Evolutionary conservation across 2,888 invertebrate genomes (phyloP), one percentile per base, ranked within the genome.

Genomic region (Cheilosia impressa): DNA sequence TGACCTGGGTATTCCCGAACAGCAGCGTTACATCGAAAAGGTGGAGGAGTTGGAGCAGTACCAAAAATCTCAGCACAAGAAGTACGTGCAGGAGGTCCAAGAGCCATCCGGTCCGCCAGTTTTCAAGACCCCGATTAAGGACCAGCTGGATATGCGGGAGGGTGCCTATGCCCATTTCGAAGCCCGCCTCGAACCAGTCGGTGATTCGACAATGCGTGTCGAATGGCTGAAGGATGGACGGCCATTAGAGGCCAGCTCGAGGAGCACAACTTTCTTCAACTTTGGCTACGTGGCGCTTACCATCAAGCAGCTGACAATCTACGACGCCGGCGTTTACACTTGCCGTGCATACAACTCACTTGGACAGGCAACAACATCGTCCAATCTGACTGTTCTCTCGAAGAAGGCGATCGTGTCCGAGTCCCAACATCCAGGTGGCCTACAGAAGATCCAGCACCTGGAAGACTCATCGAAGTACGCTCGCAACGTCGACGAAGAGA

Each of bases 101-200:
- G 97, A 97, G 92, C 95, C 96, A 89, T 94, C 95, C 52, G 94
- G 95, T 88, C 95, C 95, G 89, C 98, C 98, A 79, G 96, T 96
- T 93, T 98, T 98, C 92, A 97, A 97, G 92, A 96, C 96, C 38
- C 97, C 97, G 53, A 96, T 98, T 87, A 96, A 96, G 92, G 97
- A 97, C 93, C 97, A 97, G 93, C 93, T 95, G 68, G 96, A 96
- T 90, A 94, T 97, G 90, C 95, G 96, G 90, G 98, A 98, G 93
- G 97, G 98, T 88, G 98, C 97, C 88, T 98, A 97, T 90, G 98
- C 98, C 88, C 98, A 98, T 91, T 98, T 98, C 90, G 98, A 98
- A 93, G 98, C 98, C 88, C 96, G 98, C 88, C 94, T 98, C 62
- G 98, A 98, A 92, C 98, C 98, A 75, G 94, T 98, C 87, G 98